These are phyloP conservation scores for Chionodraco myersi DNA, from an alignment of 2,113 vertebrate genomes.

Conservation along the genomic window DNA sequence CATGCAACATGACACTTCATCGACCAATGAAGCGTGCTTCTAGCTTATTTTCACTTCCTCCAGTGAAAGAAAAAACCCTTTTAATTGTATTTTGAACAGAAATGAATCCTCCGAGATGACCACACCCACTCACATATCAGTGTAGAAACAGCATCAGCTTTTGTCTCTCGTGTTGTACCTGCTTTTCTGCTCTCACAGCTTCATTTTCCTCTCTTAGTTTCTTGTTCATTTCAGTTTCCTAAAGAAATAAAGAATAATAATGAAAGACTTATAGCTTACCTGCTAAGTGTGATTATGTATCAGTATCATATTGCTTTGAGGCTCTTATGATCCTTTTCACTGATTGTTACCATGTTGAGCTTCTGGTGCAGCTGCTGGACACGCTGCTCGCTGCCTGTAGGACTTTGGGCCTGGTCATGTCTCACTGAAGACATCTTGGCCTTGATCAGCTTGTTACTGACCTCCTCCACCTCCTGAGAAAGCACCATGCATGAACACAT, in stretches of 20 bases:
- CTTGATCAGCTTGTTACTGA: conserved; percentile 87
- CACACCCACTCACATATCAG: neutral
- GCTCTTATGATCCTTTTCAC: neutral
- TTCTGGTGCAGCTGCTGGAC: conserved; percentile 88
- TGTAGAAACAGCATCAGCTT: neutral
- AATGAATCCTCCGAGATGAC: neutral
- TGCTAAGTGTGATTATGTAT: neutral
- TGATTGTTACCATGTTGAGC: conserved; percentile 85
- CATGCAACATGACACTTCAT: too few relatives aligned
- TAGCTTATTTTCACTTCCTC: neutral
- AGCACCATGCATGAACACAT: neutral
- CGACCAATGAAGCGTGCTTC: neutral
- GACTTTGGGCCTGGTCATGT: conserved; percentile 80
- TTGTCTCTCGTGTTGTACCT: conserved; percentile 79
- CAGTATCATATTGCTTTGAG: neutral
- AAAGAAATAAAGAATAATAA: neutral
- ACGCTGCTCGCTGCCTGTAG: conserved; percentile 84
- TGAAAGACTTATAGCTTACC: too few relatives aligned
- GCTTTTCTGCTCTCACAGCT: conserved; percentile 86
- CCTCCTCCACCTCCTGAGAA: conserved; percentile 88
- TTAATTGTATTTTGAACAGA: neutral
- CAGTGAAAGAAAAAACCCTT: neutral
- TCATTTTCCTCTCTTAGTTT: conserved; percentile 85
- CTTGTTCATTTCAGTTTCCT: conserved; percentile 90
- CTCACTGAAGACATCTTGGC: conserved; percentile 85